Percentiles rank a stretch among this genome's conserved stretches.
These are phyloP conservation scores for Cryptus viduatorius DNA, from an alignment of 2,888 invertebrate genomes.

Conservation along the genomic window DNA sequence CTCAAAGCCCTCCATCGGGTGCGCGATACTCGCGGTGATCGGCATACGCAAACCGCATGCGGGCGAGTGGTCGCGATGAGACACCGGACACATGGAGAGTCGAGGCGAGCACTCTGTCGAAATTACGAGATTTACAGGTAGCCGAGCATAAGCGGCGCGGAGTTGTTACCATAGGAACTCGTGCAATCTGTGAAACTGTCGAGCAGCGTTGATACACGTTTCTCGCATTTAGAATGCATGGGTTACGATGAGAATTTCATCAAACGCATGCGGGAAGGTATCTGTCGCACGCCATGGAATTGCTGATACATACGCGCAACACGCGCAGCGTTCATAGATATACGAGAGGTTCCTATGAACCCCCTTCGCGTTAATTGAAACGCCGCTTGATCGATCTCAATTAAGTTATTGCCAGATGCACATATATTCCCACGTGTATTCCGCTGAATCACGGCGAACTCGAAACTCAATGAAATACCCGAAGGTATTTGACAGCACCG, in stretches of 20 bases:
- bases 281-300: slow-evolving; percentile 17
- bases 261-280: slow-evolving; percentile 64
- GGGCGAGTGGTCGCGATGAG: background rate
- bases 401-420: slow-evolving; percentile 67
- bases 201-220: slow-evolving; percentile 57
- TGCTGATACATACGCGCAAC: slow-evolving; percentile 42
- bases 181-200: slow-evolving; percentile 60
- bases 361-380: slow-evolving; percentile 73
- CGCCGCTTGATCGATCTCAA: slow-evolving; percentile 75
- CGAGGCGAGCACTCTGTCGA: slow-evolving; percentile 24
- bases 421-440: background rate
- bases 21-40: background rate
- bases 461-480: no score
- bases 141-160: slow-evolving; percentile 23
- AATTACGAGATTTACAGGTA: slow-evolving; percentile 50
- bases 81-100: background rate
- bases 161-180: slow-evolving; percentile 49
- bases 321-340: slow-evolving; percentile 29
- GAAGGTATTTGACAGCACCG: no score
- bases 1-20: background rate
- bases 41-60: slow-evolving; percentile 11
- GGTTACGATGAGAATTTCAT: slow-evolving; percentile 75
- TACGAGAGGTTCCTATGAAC: slow-evolving; percentile 54
- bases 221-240: slow-evolving; percentile 43
- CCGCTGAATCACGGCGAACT: no score